These are phyloP conservation scores for Cylloceria caligata DNA, from an alignment of 2,888 invertebrate species.

Conservation along the genomic window DNA sequence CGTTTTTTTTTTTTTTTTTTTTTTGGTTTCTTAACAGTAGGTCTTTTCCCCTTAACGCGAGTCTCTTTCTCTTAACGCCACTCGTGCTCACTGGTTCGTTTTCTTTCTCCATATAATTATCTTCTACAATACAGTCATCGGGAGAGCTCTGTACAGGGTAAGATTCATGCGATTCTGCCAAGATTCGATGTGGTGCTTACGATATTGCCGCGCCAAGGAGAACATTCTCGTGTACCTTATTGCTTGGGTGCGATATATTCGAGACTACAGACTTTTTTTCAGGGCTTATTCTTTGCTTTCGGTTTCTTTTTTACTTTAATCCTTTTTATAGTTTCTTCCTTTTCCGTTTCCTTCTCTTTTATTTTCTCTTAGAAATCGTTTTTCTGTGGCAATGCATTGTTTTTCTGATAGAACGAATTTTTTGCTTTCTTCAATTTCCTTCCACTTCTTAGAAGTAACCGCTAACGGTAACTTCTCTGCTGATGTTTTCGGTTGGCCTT, in stretches of 20 bases:
- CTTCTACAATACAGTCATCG: not conserved
- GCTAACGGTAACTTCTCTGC: not conserved
- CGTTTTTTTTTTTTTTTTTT: too few relatives aligned
- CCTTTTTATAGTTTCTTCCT: not conserved
- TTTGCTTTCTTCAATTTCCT: not conserved
- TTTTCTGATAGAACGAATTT: not conserved
- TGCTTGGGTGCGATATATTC: too few relatives aligned
- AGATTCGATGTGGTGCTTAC: too few relatives aligned
- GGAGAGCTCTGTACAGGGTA: not conserved
- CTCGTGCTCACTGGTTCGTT: not conserved
- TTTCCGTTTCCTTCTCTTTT: not conserved
- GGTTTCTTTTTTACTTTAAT: not conserved
- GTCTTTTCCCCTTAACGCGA: not conserved
- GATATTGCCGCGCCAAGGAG: too few relatives aligned
- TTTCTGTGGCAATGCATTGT: not conserved
- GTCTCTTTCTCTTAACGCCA: not conserved
- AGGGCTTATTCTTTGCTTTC: not conserved
- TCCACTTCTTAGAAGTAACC: not conserved
- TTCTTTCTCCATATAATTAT: not conserved
- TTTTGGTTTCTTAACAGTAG: conserved; percentile 22
- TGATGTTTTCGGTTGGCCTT: not conserved
- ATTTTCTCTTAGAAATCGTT: not conserved
- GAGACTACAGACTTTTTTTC: too few relatives aligned
- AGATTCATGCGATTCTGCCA: not conserved
- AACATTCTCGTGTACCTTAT: too few relatives aligned